Evolutionary conservation across 2,113 vertebrate genomes (phyloP).

Genomic region (Protobothrops flavoviridis): DNA sequence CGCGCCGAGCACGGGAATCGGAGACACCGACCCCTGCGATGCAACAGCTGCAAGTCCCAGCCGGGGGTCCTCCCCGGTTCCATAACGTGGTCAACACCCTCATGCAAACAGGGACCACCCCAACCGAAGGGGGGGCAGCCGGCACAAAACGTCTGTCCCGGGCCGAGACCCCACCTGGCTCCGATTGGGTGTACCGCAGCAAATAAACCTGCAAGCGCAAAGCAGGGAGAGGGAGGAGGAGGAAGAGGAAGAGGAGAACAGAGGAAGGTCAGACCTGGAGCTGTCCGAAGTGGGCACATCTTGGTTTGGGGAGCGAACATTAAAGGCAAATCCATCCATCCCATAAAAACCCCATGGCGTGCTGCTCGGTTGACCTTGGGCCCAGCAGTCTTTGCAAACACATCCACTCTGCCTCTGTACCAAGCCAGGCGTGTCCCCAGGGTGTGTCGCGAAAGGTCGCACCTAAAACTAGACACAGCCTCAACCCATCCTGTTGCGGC

Average conservation of each 20-base stretch:
- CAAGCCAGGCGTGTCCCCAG: too few species aligned
- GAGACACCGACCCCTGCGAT: fast-evolving
- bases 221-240: background rate
- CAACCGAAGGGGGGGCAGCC: background rate
- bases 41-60: background rate
- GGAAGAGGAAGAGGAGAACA: background rate
- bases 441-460: too few species aligned
- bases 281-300: background rate
- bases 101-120: fast-evolving
- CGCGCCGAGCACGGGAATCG: background rate
- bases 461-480: too few species aligned
- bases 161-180: fast-evolving
- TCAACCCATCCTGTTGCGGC: too few species aligned
- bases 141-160: background rate
- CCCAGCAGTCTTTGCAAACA: background rate
- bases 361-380: background rate
- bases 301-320: background rate
- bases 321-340: background rate
- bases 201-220: background rate
- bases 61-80: background rate
- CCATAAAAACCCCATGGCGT: background rate
- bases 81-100: background rate
- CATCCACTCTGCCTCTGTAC: too few species aligned
- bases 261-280: background rate
- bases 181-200: background rate